These are phyloP conservation scores for Oryzias celebensis DNA, from an alignment of 2,113 vertebrate species.

Conservation along the genomic window DNA sequence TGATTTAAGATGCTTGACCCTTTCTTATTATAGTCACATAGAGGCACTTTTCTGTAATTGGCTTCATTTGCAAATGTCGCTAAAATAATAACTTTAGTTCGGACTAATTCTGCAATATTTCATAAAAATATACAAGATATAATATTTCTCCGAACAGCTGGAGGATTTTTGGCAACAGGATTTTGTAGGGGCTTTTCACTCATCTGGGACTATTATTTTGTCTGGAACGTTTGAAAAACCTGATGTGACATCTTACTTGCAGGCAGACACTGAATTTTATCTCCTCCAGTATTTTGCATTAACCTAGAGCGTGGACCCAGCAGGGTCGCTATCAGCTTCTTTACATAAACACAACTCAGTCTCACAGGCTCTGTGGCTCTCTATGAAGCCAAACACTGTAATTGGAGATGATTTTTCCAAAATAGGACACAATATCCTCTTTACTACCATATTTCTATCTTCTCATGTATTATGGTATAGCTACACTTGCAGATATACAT, in stretches of 20 bases:
- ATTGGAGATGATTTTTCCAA: neutral
- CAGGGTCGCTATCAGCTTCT: constrained; percentile 51
- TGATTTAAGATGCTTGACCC: constrained; percentile 23
- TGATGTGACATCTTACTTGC: constrained; percentile 14
- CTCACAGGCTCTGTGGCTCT: constrained; percentile 20
- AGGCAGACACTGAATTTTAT: constrained; percentile 41
- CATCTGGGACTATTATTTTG: no score
- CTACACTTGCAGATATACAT: neutral
- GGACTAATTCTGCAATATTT: neutral
- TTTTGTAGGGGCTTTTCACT: no score
- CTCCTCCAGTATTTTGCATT: constrained; percentile 38
- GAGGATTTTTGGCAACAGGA: no score
- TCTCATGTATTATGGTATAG: neutral
- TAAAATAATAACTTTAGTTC: neutral
- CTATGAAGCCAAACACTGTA: constrained; percentile 52
- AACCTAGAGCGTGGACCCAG: constrained; percentile 43
- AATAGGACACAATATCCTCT: constrained; percentile 5
- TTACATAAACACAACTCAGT: constrained; percentile 65
- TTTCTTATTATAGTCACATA: constrained; percentile 35
- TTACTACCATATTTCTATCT: neutral
- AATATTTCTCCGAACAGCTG: no score
- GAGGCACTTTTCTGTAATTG: constrained; percentile 10
- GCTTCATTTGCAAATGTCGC: constrained; percentile 4
- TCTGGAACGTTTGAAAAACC: no score
- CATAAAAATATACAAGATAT: neutral